Conservation (phyloP, 1,140 invertebrate genomes). For the Drosophila miranda region DNA sequence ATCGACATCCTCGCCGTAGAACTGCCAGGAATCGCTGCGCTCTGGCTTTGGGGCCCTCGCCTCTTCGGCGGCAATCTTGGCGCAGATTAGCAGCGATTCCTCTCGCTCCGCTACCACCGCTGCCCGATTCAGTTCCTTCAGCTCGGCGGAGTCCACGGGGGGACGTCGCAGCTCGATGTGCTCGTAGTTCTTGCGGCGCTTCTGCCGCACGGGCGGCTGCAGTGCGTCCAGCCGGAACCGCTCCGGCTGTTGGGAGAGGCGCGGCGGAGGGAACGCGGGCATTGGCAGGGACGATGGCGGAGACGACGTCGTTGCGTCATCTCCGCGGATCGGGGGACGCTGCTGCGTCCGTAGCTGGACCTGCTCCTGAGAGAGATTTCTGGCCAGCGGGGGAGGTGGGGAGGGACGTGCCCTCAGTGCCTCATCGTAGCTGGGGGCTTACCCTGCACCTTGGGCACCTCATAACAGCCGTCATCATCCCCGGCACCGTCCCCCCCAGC, state of each 20-base stretch:
- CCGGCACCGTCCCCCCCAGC: not conserved
- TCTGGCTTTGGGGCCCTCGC: constrained; percentile 61
- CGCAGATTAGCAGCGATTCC: constrained; percentile 55
- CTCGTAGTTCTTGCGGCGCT: constrained; percentile 76
- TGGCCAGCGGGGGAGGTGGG: constrained; percentile 32
- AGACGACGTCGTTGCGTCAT: constrained; percentile 21
- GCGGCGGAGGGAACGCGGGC: constrained; percentile 71
- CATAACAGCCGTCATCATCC: constrained; percentile 58
- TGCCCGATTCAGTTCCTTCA: constrained; percentile 57
- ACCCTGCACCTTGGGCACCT: constrained; percentile 57
- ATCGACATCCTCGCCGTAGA: constrained; percentile 52
- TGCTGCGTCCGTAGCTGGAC: constrained; percentile 55
- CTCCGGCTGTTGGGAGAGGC: constrained; percentile 56
- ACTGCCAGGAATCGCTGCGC: constrained; percentile 78
- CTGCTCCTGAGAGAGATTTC: constrained; percentile 54
- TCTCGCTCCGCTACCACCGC: constrained; percentile 54
- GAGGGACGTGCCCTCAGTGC: constrained; percentile 44
- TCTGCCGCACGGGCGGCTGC: constrained; percentile 50
- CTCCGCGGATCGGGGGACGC: constrained; percentile 18
- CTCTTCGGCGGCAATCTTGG: constrained; percentile 57
- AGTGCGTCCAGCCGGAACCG: constrained; percentile 39
- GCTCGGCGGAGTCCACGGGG: constrained; percentile 64
- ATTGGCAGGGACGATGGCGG: constrained; percentile 55
- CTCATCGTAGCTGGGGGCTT: constrained; percentile 65
- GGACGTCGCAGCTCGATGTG: constrained; percentile 64